Conservation (phyloP, 1,140 invertebrate genomes). For the Neodiprion pinetum region DNA sequence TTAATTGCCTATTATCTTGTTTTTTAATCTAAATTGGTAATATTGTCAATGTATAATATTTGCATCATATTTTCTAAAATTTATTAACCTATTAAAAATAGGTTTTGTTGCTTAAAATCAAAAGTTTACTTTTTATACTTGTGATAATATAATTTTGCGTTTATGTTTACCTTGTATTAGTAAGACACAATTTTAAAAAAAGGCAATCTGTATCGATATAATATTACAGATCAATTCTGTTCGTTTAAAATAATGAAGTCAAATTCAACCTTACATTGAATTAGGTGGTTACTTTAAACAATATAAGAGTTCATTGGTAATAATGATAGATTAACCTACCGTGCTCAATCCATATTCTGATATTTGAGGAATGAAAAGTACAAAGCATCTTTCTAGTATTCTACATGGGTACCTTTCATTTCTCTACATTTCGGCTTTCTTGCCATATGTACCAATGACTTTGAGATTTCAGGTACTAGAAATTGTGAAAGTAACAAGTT, state of each 20-base stretch:
- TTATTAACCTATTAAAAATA: constrained; percentile 48
- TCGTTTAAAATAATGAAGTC: background rate
- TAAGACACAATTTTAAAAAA: background rate
- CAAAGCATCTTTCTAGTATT: constrained; percentile 33
- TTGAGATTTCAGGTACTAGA: constrained; percentile 12
- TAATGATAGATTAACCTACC: constrained; percentile 18
- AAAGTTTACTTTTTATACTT: constrained; percentile 50
- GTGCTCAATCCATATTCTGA: constrained; percentile 39
- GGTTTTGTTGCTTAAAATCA: constrained; percentile 45
- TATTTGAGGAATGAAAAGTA: constrained; percentile 30
- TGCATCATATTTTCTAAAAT: constrained; percentile 38
- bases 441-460: constrained; percentile 13
- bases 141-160: constrained; percentile 40
- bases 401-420: constrained; percentile 28
- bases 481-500: background rate
- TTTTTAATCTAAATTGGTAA: constrained; percentile 36
- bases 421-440: constrained; percentile 18
- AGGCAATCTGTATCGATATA: constrained; percentile 9
- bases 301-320: constrained; percentile 24
- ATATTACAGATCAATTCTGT: constrained; percentile 2
- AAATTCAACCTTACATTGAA: background rate
- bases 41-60: constrained; percentile 35
- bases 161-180: constrained; percentile 28
- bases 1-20: constrained; percentile 35
- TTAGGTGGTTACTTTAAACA: background rate